Conservation (phyloP, 2,888 invertebrate genomes). For the Aphodius sticticus region DNA sequence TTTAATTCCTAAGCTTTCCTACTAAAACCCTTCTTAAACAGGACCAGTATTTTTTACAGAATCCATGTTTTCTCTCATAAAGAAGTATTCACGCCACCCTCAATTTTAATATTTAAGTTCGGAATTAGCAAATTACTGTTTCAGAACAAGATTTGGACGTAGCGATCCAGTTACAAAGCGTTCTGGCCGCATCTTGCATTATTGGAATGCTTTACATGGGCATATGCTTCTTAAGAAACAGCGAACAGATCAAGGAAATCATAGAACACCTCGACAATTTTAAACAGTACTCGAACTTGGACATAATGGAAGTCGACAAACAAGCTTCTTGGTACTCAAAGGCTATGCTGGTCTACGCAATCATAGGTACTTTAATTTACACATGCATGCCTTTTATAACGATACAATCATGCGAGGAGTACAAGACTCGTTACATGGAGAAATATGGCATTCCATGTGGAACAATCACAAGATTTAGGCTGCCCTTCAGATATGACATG, state of each 20-base stretch:
- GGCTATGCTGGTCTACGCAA: not conserved
- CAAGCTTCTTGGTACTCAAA: constrained; percentile 18
- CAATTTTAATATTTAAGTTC: too few species aligned
- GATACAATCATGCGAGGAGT: constrained; percentile 13
- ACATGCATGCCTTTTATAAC: constrained; percentile 8
- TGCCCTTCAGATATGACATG: constrained; percentile 22
- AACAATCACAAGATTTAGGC: not conserved
- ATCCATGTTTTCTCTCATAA: too few species aligned
- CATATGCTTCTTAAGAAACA: constrained; percentile 24
- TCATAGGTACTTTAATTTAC: constrained; percentile 18
- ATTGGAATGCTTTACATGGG: constrained; percentile 22
- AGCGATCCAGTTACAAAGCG: constrained; percentile 12
- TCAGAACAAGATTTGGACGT: constrained; percentile 18
- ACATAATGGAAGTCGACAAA: constrained; percentile 19
- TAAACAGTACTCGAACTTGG: constrained; percentile 17
- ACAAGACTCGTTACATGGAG: constrained; percentile 15
- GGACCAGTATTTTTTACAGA: too few species aligned
- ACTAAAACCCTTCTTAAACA: too few species aligned
- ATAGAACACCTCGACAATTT: constrained; percentile 17
- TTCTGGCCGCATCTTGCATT: not conserved
- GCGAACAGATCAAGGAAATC: constrained; percentile 18
- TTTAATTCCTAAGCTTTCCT: too few species aligned
- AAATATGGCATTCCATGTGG: constrained; percentile 27
- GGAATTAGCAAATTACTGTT: not conserved
- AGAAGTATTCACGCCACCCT: too few species aligned